A percentile compares a stretch with the other conserved stretches of the same genome.
Evolutionary conservation across 2,888 invertebrate species (phyloP).

Genomic region (Pedicia rivosa): DNA sequence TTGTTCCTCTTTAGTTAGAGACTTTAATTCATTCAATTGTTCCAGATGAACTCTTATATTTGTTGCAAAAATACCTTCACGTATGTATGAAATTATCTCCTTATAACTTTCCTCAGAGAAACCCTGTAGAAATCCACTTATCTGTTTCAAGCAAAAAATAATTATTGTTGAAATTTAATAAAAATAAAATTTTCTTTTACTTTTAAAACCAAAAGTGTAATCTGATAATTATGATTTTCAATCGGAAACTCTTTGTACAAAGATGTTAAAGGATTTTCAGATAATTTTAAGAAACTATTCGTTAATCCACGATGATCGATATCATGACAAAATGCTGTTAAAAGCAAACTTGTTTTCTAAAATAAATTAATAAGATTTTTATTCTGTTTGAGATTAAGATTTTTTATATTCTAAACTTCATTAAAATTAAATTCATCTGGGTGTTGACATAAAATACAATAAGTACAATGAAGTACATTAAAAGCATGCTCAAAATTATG

Average conservation of each 20-base stretch:
- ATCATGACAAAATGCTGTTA: conserved; percentile 42
- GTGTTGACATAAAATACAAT: conserved; percentile 31
- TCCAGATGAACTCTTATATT: conserved; percentile 41
- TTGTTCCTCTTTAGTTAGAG: conserved; percentile 29
- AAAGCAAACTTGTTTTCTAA: neutral
- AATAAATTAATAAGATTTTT: neutral
- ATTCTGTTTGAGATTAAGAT: neutral
- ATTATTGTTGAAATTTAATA: neutral
- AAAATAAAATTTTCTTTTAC: conserved; percentile 22
- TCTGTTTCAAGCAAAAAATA: neutral
- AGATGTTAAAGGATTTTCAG: conserved; percentile 35
- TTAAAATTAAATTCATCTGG: conserved; percentile 28
- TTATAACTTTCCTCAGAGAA: conserved; percentile 28
- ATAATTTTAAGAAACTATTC: conserved; percentile 40
- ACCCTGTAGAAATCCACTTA: conserved; percentile 11
- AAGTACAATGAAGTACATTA: conserved; percentile 44
- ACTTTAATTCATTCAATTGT: conserved; percentile 35
- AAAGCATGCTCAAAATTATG: conserved; percentile 49
- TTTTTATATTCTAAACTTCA: neutral
- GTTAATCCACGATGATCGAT: conserved; percentile 45
- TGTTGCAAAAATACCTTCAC: conserved; percentile 41
- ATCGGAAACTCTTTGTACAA: conserved; percentile 41
- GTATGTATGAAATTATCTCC: conserved; percentile 34
- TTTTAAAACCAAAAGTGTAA: conserved; percentile 39
- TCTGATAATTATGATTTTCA: conserved; percentile 42